Percentiles rank a stretch among this genome's conserved stretches.
These are phyloP conservation scores for Salarias fasciatus DNA, from an alignment of 2,797 vertebrate genomes.

Conservation along the genomic window DNA sequence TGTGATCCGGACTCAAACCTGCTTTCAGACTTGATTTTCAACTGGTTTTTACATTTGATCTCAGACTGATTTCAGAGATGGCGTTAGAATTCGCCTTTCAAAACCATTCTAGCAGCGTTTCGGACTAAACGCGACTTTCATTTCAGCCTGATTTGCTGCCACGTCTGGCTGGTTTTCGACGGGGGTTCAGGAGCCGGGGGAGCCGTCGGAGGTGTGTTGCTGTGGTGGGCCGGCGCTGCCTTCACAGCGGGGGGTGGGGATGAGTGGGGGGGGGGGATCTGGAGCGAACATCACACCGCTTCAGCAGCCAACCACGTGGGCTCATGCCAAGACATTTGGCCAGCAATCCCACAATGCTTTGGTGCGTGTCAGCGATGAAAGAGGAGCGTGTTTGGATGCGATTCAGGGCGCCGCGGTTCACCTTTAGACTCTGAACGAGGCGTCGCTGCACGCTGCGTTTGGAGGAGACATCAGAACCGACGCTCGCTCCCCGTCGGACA, in stretches of 20 bases:
- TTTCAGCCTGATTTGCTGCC: no score
- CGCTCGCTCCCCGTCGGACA: no score
- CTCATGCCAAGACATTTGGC: slow-evolving; percentile 81
- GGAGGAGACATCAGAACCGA: slow-evolving; percentile 38
- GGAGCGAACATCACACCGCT: slow-evolving; percentile 86
- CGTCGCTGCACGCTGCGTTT: slow-evolving; percentile 20
- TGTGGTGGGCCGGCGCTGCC: slow-evolving; percentile 76
- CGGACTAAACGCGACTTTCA: no score
- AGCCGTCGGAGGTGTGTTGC: slow-evolving; percentile 82
- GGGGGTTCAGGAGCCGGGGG: slow-evolving; percentile 75
- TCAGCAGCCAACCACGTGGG: slow-evolving; percentile 72
- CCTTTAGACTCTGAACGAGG: slow-evolving; percentile 33
- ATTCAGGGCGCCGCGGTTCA: slow-evolving; percentile 28
- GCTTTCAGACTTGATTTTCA: no score
- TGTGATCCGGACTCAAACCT: no score
- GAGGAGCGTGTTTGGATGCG: slow-evolving; percentile 52
- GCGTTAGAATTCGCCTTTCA: no score
- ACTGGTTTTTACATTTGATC: no score
- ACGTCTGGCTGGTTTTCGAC: slow-evolving; percentile 14
- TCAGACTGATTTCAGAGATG: no score
- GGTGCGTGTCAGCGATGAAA: slow-evolving; percentile 71
- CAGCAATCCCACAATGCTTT: slow-evolving; percentile 75
- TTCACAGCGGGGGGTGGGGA: no score
- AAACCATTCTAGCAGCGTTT: no score
- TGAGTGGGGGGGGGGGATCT: slow-evolving; percentile 76